Conservation (phyloP, 2,888 invertebrate species). For the Syritta pipiens region DNA sequence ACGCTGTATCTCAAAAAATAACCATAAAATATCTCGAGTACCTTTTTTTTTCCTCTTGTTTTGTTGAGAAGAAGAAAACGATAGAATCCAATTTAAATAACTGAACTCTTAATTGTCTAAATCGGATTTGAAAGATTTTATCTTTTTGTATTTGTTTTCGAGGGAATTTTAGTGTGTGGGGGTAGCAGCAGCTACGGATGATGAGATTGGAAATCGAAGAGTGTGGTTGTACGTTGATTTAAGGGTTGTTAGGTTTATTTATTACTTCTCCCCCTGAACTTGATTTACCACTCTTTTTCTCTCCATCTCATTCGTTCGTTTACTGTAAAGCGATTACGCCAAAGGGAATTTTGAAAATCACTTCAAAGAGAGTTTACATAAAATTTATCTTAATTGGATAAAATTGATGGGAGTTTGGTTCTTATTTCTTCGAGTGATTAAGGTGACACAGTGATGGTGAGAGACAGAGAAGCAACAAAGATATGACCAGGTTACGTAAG, state of each 20-base stretch:
- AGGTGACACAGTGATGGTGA: no score
- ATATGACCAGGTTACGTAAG: no score
- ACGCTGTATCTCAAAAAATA: constrained; percentile 21
- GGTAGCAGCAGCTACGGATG: constrained; percentile 1
- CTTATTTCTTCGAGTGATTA: constrained; percentile 22
- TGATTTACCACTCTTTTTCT: constrained; percentile 57
- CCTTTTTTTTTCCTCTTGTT: no score
- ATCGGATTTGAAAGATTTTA: constrained; percentile 66
- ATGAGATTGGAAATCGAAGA: constrained; percentile 33
- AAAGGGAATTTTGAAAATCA: constrained; percentile 58
- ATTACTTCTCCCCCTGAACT: constrained; percentile 50
- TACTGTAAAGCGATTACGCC: constrained; percentile 65
- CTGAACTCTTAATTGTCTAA: constrained; percentile 68
- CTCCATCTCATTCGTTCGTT: constrained; percentile 57
- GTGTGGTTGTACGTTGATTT: constrained; percentile 49
- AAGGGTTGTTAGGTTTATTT: constrained; percentile 68
- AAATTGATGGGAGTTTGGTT: constrained; percentile 50
- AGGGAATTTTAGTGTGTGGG: constrained; percentile 21
- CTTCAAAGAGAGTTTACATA: constrained; percentile 64
- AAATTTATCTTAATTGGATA: constrained; percentile 62
- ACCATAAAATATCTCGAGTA: constrained; percentile 3
- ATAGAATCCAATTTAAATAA: constrained; percentile 66
- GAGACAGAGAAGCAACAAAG: no score
- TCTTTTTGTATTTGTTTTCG: constrained; percentile 54
- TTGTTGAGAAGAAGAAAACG: not conserved